Base-by-base conservation (phyloP, 2,888 invertebrate genomes). In the Lasioglossum calceatum region DNA sequence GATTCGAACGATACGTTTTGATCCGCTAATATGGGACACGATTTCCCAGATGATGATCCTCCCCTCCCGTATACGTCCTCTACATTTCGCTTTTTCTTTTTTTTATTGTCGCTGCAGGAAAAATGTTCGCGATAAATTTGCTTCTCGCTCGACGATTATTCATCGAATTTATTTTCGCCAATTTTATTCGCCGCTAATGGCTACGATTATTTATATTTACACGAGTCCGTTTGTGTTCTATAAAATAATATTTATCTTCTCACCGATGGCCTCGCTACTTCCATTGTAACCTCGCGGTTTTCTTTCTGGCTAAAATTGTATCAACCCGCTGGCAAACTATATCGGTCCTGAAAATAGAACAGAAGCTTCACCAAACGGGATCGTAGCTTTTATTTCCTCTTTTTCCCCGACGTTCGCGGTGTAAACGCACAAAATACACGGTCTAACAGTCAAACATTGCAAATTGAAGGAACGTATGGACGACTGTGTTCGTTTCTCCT, bases 11-110 rank as follows among this genome's bases (percentile, higher is more conserved):
- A 10, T 19, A 36, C 19, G 36, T 67, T 19, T 23, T 39, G 36
- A 67, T 67, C 36, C 32, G 27, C 14, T 64, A 64, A 64, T 58
- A 4, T 58, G 23, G 58, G 3, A 58, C 58, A n/a, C 12, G 58
- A 58, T 58, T 58, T 58, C n/a, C n/a, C 58, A n/a, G n/a, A 58
- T 58, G 58, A 58, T n/a, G 54, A 58, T 58, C 58, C 23, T n/a
- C 12, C 58, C n/a, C 50, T 8, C 50, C 2, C 10, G n/a, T 3
- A 10, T 54, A n/a, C 23, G 54, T 54, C 0, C 23, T 23, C 23
- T 8, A 23, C 23, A 23, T 54, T 54, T 23, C 2, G 54, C 23
- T 54, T 23, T 54, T 54, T 2, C 0, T 36, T 4, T 36, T 36
- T 50, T 23, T 23, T 50, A 0, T 23, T 10, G n/a, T 23, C 54